These are phyloP conservation scores for Hoplostethus mediterraneus DNA, from an alignment of 2,797 vertebrate species.

Conservation along the genomic window DNA sequence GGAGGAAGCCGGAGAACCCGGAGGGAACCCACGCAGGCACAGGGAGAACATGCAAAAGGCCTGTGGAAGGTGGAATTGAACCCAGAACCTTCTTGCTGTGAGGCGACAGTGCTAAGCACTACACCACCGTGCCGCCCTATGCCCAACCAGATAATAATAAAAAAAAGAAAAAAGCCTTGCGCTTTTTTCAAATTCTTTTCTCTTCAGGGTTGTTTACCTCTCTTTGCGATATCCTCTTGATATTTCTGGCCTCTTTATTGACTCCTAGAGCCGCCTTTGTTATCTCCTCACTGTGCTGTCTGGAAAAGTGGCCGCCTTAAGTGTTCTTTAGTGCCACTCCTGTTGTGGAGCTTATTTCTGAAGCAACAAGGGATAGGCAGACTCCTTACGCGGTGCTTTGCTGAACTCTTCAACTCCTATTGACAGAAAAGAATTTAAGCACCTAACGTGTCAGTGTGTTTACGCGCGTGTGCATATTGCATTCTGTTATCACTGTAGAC, in stretches of 20 bases:
- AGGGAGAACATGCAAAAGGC: too few species aligned
- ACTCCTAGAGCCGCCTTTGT: slow-evolving; percentile 61
- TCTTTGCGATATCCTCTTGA: slow-evolving; percentile 44
- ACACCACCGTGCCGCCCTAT: too few species aligned
- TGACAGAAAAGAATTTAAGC: slow-evolving; percentile 29
- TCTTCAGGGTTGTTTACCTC: slow-evolving; percentile 58
- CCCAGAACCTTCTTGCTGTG: too few species aligned
- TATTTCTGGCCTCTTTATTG: slow-evolving; percentile 67
- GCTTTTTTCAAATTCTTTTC: slow-evolving; percentile 12
- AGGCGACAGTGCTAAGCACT: too few species aligned
- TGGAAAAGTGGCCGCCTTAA: slow-evolving; percentile 67
- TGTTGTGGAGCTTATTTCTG: slow-evolving; percentile 56
- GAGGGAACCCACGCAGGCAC: too few species aligned
- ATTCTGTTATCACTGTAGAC: too few species aligned
- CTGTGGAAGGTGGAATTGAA: too few species aligned
- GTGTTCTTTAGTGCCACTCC: slow-evolving; percentile 64
- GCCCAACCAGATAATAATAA: neutral
- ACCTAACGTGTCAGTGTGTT: neutral
- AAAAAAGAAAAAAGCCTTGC: neutral
- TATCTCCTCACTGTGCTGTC: slow-evolving; percentile 63
- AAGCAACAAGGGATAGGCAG: slow-evolving; percentile 35
- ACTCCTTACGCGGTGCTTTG: slow-evolving; percentile 17
- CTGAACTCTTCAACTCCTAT: neutral
- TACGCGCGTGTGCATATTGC: slow-evolving; percentile 7
- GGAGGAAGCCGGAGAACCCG: too few species aligned